phyloP scores from a whole-genome alignment of 1,140 invertebrate genomes.

The Watersipora subatra region DNA sequence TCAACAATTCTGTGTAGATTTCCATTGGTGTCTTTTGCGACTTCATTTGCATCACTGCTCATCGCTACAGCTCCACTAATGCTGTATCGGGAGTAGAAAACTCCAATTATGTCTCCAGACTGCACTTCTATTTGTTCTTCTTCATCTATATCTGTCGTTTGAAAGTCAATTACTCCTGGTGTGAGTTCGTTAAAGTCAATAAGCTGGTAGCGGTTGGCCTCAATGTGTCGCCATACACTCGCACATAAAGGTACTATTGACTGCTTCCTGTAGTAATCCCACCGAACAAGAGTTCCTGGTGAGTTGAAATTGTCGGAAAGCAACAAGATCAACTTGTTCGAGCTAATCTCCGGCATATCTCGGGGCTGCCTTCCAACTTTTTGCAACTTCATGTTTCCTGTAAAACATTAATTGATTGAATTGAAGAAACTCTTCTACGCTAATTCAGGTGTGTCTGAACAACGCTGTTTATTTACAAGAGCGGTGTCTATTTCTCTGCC shows the following conservation, averaged over 20 bases:
- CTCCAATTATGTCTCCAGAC: not conserved
- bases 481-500: too few relatives aligned
- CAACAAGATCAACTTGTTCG: not conserved
- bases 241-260: not conserved
- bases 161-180: not conserved
- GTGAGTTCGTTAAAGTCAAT: not conserved
- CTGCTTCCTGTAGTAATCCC: not conserved
- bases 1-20: not conserved
- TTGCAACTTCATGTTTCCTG: not conserved
- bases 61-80: not conserved
- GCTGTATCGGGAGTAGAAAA: not conserved
- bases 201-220: not conserved
- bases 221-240: not conserved
- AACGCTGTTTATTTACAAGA: too few relatives aligned
- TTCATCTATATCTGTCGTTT: not conserved
- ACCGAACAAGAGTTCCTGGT: not conserved
- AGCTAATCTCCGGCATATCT: not conserved
- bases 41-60: not conserved
- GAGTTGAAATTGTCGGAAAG: not conserved
- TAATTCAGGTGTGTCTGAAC: too few relatives aligned
- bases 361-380: not conserved
- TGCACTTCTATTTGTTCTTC: not conserved
- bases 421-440: too few relatives aligned
- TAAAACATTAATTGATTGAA: too few relatives aligned
- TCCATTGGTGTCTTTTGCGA: not conserved